These are phyloP conservation scores for Acanthococcus lagerstroemiae DNA, from an alignment of 2,888 invertebrate species.

Conservation along the genomic window DNA sequence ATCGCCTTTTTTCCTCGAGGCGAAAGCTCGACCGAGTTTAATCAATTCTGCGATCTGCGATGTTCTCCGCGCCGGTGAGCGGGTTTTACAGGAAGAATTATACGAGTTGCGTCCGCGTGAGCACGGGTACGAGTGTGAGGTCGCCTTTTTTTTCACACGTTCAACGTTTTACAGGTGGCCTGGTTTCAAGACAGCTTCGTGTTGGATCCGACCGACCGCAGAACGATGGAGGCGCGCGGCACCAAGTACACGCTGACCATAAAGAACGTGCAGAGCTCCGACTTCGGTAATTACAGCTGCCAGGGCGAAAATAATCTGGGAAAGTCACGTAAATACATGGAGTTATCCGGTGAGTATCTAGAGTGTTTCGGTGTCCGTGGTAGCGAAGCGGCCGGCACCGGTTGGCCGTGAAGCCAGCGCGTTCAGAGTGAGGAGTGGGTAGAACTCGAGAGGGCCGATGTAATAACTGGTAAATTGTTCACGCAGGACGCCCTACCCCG, in stretches of 20 bases:
- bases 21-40: no score
- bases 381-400: no score
- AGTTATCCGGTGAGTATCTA: constrained; percentile 49
- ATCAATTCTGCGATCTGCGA: no score
- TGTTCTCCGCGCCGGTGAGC: no score
- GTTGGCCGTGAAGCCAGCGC: no score
- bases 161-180: constrained; percentile 50
- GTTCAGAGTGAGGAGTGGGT: no score
- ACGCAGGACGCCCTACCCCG: constrained; percentile 53
- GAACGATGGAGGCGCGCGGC: constrained; percentile 58
- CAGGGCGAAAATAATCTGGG: constrained; percentile 61
- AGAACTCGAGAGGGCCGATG: no score
- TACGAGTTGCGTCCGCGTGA: no score
- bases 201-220: constrained; percentile 55
- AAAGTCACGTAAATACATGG: constrained; percentile 57
- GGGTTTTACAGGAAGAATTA: no score
- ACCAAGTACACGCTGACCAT: constrained; percentile 58
- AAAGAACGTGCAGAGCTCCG: constrained; percentile 56
- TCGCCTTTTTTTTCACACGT: background rate
- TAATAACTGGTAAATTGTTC: background rate
- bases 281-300: constrained; percentile 63
- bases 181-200: constrained; percentile 64
- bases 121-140: no score
- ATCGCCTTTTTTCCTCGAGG: no score
- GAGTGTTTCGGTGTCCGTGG: no score